These are phyloP conservation scores for Ceratosolen solmsi DNA, from an alignment of 1,140 invertebrate species.

Conservation along the genomic window DNA sequence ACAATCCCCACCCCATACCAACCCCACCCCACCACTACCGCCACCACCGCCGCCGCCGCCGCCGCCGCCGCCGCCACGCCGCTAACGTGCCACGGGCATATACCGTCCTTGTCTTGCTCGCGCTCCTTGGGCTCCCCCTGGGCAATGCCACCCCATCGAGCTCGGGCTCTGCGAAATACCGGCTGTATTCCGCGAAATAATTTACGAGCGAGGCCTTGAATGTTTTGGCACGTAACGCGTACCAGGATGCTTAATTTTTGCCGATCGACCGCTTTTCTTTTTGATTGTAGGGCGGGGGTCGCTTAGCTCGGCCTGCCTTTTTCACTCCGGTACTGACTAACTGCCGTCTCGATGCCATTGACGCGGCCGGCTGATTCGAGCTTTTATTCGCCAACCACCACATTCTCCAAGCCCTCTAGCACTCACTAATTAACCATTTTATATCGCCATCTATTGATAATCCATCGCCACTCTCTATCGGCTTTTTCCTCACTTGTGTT, in stretches of 20 bases:
- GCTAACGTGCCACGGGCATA: no score
- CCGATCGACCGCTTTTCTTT: neutral
- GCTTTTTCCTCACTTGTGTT: no score
- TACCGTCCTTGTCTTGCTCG: no score
- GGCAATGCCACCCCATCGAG: slow-evolving; percentile 35
- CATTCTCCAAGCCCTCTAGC: no score
- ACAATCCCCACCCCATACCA: slow-evolving; percentile 16
- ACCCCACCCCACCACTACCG: neutral
- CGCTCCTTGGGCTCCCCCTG: slow-evolving; percentile 11
- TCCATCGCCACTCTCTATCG: no score
- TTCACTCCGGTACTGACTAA: neutral
- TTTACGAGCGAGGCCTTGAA: slow-evolving; percentile 34
- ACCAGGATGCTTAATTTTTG: slow-evolving; percentile 8
- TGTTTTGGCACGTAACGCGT: slow-evolving; percentile 4
- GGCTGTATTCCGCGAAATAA: slow-evolving; percentile 24
- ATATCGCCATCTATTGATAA: no score
- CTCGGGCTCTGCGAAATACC: slow-evolving; percentile 15
- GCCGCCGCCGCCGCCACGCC: no score
- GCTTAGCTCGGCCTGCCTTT: neutral
- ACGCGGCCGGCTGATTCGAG: no score
- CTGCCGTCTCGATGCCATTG: neutral
- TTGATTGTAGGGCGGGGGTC: neutral
- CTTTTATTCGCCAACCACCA: neutral
- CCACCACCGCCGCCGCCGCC: slow-evolving; percentile 29
- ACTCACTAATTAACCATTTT: no score